Base-by-base conservation (phyloP, 2,888 invertebrate genomes). In the Boloria selene region DNA sequence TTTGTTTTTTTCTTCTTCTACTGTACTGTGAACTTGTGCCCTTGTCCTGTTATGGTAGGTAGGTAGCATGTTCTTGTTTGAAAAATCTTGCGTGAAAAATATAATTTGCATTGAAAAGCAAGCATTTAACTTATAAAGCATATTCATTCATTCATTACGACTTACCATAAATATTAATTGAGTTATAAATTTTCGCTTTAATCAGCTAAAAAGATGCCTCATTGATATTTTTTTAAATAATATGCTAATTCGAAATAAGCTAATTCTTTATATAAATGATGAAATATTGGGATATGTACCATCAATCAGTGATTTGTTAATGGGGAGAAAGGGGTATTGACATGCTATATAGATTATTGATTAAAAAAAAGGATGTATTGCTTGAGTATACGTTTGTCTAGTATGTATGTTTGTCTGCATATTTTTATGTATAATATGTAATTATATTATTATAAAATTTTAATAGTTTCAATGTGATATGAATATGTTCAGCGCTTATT, bases 1-100 rank as follows among this genome's bases (percentile, higher is more conserved):
- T 45, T n/a, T 44, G 45, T 45, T 56, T 56, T n/a, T n/a, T 10
- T n/a, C 5, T 56, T 56, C 44, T 22, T 45, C 45, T 45, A 56
- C 26, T 10, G 7, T 38, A 7, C 44, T 56, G 22, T 56, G 55
- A 42, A 17, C 17, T 53, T 10, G 22, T 56, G 45, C 16, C 45
- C 45, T 22, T 56, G 56, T 56, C 56, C 45, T 56, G 45, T n/a
- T 22, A n/a, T n/a, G n/a, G n/a, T n/a, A n/a, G n/a, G n/a, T n/a
- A 44, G n/a, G 26, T 1, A 55, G 44, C 55, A 53, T 53, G 53
- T 26, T 2, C 31, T n/a, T 26, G 42, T 44, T 44, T 22, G 22
- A 22, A 22, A 22, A 22, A 22, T 22, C 22, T 44, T 55, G 31
- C n/a, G n/a, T 42, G 44, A n/a, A 45, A n/a, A 22, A 22, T 56